Conservation (phyloP, 2,888 invertebrate genomes). For the Operophtera brumata region DNA sequence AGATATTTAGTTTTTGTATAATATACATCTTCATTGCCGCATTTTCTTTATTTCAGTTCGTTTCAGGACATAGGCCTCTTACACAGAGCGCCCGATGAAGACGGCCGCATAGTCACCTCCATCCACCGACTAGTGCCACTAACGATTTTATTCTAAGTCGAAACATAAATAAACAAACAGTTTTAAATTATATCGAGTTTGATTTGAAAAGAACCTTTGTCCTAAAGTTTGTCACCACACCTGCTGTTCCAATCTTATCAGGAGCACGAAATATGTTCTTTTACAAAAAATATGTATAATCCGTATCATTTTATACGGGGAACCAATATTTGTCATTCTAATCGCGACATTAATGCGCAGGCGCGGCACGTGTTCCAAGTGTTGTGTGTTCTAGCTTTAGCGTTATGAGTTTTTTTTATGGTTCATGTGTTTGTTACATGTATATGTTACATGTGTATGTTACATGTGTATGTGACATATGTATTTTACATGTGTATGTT, state of each 20-base stretch:
- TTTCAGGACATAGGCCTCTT: too few species aligned
- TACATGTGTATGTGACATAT: too few species aligned
- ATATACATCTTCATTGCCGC: too few species aligned
- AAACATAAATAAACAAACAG: background rate
- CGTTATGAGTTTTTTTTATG: too few species aligned
- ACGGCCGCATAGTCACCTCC: too few species aligned
- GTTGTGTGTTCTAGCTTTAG: slow-evolving; percentile 9
- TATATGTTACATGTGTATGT: too few species aligned
- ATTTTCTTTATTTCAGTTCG: too few species aligned
- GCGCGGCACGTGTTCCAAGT: slow-evolving; percentile 29
- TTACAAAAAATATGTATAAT: slow-evolving; percentile 26
- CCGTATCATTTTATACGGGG: slow-evolving; percentile 34
- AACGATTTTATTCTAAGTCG: background rate
- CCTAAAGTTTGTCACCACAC: slow-evolving; percentile 29
- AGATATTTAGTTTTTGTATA: too few species aligned
- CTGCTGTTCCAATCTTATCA: slow-evolving; percentile 37
- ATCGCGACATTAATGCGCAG: slow-evolving; percentile 44
- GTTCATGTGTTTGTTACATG: too few species aligned
- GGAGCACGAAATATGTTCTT: slow-evolving; percentile 26
- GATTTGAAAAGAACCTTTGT: slow-evolving; percentile 11
- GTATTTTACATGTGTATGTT: too few species aligned
- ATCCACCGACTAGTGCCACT: background rate
- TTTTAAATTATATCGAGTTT: background rate
- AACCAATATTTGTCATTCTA: slow-evolving; percentile 62
- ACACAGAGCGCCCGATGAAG: too few species aligned